Percentiles rank a stretch among this genome's conserved stretches.
Evolutionary conservation across 2,113 vertebrate species (phyloP).

Genomic region (Hippocampus zosterae): DNA sequence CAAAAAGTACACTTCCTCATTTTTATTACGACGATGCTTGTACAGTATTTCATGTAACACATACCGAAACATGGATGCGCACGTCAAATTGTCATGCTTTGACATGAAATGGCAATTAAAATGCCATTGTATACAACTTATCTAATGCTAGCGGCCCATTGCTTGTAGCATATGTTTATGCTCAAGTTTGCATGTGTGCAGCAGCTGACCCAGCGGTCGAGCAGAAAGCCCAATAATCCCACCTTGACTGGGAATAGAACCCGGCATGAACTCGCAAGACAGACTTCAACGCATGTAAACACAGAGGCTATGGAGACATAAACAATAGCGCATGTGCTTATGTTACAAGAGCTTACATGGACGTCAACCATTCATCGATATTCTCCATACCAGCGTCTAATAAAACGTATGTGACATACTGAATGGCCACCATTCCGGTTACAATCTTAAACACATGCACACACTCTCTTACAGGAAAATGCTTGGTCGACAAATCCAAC

Average conservation of each 20-base stretch:
- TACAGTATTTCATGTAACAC: too few species aligned
- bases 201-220: conserved; percentile 12
- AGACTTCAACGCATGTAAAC: neutral
- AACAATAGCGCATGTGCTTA: neutral
- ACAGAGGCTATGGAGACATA: neutral
- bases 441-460: neutral
- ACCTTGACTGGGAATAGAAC: conserved; percentile 8
- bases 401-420: neutral
- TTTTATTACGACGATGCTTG: neutral
- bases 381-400: neutral
- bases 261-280: conserved; percentile 8
- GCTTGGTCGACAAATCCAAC: neutral
- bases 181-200: neutral
- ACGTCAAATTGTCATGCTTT: neutral
- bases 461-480: conserved; percentile 5
- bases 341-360: neutral
- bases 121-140: neutral
- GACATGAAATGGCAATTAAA: neutral
- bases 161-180: conserved; percentile 15
- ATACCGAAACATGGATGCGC: too few species aligned
- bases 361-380: neutral
- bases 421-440: neutral
- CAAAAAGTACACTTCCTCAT: neutral
- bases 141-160: neutral
- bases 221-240: conserved; percentile 1